A percentile compares a stretch with the other conserved stretches of the same genome.
Conservation (phyloP, 2,113 vertebrate species). For the Pteruthius melanotis region DNA sequence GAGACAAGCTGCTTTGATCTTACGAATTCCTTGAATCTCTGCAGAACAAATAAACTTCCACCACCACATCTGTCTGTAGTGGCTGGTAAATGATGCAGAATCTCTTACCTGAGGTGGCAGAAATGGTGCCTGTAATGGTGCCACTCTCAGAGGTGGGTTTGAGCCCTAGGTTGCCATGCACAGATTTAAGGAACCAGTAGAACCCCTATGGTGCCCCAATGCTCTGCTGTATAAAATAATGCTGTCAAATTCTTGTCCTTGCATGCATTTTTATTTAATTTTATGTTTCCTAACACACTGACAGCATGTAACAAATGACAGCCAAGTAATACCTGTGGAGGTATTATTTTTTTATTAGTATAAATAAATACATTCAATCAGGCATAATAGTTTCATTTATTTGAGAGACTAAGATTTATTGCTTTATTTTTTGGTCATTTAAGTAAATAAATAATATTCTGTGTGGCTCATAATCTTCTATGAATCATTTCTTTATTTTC, state of each 20-base stretch:
- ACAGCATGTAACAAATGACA: conserved; percentile 20
- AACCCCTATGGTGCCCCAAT: neutral
- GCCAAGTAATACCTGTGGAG: neutral
- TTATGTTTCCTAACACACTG: neutral
- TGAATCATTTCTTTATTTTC: neutral
- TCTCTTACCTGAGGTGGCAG: neutral
- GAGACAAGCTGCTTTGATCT: neutral
- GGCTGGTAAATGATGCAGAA: neutral
- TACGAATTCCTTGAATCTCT: rapidly evolving
- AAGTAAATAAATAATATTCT: conserved; percentile 30
- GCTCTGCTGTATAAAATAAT: neutral
- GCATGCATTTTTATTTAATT: neutral
- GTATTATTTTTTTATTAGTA: conserved; percentile 35
- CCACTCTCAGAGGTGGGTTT: neutral
- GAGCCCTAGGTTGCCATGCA: neutral
- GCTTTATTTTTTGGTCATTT: conserved; percentile 34
- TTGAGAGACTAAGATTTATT: conserved; percentile 36
- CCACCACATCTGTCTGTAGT: neutral
- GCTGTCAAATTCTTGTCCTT: neutral
- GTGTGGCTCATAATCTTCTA: neutral
- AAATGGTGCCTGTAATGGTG: neutral
- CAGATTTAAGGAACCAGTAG: neutral
- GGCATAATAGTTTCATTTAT: conserved; percentile 33
- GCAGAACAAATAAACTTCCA: neutral
- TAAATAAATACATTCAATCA: conserved; percentile 46